Evolutionary conservation across 1,140 invertebrate species (phyloP).

Genomic region (Hormaphis cornu): DNA sequence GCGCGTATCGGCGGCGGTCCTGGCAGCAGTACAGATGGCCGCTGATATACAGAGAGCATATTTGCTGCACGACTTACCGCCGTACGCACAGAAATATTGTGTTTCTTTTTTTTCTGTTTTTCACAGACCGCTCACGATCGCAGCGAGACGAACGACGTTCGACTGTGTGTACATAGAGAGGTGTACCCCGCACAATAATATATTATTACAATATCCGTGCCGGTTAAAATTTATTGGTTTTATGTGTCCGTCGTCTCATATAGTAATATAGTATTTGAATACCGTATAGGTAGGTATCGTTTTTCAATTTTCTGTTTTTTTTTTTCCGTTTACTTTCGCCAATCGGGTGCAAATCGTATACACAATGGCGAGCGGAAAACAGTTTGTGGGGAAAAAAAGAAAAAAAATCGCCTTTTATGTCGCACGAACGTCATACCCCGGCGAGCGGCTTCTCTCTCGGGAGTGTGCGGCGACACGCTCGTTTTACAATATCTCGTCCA

Average conservation of each 20-base stretch:
- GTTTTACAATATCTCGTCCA: slow-evolving; percentile 31
- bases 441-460: too few species aligned
- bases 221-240: slow-evolving; percentile 24
- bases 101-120: not conserved
- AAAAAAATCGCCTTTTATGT: slow-evolving; percentile 21
- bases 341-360: not conserved
- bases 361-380: not conserved
- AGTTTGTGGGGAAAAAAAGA: slow-evolving; percentile 25
- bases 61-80: slow-evolving; percentile 10
- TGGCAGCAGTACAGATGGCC: too few species aligned
- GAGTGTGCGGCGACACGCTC: slow-evolving; percentile 29
- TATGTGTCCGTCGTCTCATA: not conserved
- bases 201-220: not conserved
- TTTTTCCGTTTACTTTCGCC: not conserved
- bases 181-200: too few species aligned
- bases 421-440: slow-evolving; percentile 2
- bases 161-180: too few species aligned
- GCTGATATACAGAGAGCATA: too few species aligned
- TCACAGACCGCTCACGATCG: not conserved
- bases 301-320: not conserved
- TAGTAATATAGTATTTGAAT: too few species aligned
- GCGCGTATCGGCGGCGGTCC: too few species aligned
- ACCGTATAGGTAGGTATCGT: too few species aligned
- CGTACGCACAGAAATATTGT: not conserved
- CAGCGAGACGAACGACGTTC: not conserved